Conservation (phyloP, 2,797 vertebrate genomes). For the Oryzias sinensis region DNA sequence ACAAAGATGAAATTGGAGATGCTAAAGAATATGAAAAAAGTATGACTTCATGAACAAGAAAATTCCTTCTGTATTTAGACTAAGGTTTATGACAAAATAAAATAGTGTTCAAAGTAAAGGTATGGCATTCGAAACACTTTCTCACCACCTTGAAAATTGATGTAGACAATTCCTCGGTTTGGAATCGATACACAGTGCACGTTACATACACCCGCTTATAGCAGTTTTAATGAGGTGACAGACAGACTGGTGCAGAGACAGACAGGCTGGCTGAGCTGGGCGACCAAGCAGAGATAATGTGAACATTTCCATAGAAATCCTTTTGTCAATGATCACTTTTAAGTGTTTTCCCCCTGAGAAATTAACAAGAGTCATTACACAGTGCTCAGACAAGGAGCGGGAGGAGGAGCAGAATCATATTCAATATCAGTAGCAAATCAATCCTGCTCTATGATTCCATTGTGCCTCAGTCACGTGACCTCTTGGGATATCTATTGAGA, state of each 20-base stretch:
- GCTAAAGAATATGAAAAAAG: too few species aligned
- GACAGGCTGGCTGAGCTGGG: constrained; percentile 18
- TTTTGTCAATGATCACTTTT: constrained; percentile 70
- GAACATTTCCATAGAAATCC: constrained; percentile 51
- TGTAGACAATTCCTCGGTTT: too few species aligned
- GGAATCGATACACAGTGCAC: too few species aligned
- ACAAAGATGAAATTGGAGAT: too few species aligned
- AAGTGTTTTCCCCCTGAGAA: constrained; percentile 60
- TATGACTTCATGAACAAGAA: too few species aligned
- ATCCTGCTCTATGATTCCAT: constrained; percentile 45
- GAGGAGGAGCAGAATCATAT: constrained; percentile 31
- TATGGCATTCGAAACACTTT: too few species aligned
- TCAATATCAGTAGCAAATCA: constrained; percentile 53
- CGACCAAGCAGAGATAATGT: constrained; percentile 38
- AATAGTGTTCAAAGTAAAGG: too few species aligned
- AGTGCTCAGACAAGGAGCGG: constrained; percentile 30
- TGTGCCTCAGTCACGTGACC: constrained; percentile 37
- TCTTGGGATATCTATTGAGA: constrained; percentile 4
- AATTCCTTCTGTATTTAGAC: too few species aligned
- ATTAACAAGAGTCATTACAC: constrained; percentile 64
- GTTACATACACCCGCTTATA: neutral
- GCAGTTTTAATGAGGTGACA: neutral
- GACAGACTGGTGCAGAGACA: constrained; percentile 3
- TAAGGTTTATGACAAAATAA: too few species aligned
- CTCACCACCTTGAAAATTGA: too few species aligned